phyloP scores from a whole-genome alignment of 2,797 vertebrate species.

The Lithobates sylvaticus region DNA sequence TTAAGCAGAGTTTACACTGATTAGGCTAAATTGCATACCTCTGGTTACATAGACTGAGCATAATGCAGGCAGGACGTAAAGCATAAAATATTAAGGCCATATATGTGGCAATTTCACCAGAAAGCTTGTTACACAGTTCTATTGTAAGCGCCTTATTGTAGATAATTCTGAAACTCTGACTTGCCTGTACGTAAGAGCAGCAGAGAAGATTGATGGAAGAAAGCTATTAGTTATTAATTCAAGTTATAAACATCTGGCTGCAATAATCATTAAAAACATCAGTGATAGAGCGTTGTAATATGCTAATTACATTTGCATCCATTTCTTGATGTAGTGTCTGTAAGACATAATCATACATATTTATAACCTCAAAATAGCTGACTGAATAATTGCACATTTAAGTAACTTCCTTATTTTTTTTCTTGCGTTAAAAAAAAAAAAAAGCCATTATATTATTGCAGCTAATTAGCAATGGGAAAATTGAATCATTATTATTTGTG shows the following conservation, averaged over 20 bases:
- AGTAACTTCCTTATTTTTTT: conserved; percentile 68
- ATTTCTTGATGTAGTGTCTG: conserved; percentile 29
- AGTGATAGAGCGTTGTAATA: conserved; percentile 40
- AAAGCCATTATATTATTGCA: conserved; percentile 66
- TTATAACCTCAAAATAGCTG: conserved; percentile 70
- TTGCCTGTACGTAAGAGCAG: conserved; percentile 7
- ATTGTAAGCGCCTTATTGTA: too few species aligned
- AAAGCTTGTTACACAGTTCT: too few species aligned
- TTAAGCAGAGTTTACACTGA: too few species aligned
- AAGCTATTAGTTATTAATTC: conserved; percentile 36
- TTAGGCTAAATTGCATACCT: too few species aligned
- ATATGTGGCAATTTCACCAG: too few species aligned
- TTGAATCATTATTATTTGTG: conserved; percentile 70
- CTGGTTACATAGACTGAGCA: too few species aligned
- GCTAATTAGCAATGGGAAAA: conserved; percentile 71
- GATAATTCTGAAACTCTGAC: not conserved
- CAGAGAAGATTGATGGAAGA: conserved; percentile 31
- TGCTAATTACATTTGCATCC: conserved; percentile 65
- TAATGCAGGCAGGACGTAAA: too few species aligned
- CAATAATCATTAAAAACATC: conserved; percentile 55
- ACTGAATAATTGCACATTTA: conserved; percentile 69
- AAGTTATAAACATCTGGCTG: conserved; percentile 53
- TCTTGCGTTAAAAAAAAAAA: conserved; percentile 49
- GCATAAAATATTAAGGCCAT: too few species aligned
- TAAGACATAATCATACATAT: conserved; percentile 67